A percentile compares a stretch with the other conserved stretches of the same genome.
These are phyloP conservation scores for Uria aalge DNA, from an alignment of 2,113 vertebrate genomes.

Conservation along the genomic window DNA sequence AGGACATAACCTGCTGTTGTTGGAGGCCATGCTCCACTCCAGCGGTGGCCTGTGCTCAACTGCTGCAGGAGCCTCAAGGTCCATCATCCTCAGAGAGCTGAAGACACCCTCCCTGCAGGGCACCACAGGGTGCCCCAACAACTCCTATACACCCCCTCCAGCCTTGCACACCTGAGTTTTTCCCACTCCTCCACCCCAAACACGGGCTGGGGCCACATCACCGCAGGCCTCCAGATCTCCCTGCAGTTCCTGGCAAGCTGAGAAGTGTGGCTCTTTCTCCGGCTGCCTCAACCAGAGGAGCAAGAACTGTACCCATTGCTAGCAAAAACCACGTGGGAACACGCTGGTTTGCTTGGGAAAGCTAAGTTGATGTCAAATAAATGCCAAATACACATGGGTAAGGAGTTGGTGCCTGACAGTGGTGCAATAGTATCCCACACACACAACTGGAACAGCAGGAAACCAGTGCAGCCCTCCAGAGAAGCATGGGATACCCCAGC, in stretches of 20 bases:
- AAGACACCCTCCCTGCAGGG: background rate
- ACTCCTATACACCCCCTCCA: background rate
- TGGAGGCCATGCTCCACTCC: background rate
- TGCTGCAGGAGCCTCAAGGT: background rate
- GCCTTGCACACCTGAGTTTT: background rate
- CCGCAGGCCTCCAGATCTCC: background rate
- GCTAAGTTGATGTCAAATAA: background rate
- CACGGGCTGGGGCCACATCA: background rate
- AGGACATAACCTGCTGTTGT: background rate
- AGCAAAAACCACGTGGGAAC: background rate
- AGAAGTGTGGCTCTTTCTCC: background rate
- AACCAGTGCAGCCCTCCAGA: background rate
- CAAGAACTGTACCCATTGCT: background rate
- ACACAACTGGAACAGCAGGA: background rate
- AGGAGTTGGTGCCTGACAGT: background rate
- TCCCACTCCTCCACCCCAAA: background rate
- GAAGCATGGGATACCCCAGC: background rate
- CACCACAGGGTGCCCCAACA: fast-evolving
- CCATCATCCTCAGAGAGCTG: background rate
- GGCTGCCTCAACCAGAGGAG: background rate
- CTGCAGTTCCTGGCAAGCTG: background rate
- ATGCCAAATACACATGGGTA: background rate
- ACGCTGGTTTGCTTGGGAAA: background rate
- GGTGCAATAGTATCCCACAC: background rate
- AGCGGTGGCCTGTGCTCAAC: fast-evolving